These are phyloP conservation scores for Marmota monax DNA, from an alignment of 2,113 vertebrate species.

Conservation along the genomic window DNA sequence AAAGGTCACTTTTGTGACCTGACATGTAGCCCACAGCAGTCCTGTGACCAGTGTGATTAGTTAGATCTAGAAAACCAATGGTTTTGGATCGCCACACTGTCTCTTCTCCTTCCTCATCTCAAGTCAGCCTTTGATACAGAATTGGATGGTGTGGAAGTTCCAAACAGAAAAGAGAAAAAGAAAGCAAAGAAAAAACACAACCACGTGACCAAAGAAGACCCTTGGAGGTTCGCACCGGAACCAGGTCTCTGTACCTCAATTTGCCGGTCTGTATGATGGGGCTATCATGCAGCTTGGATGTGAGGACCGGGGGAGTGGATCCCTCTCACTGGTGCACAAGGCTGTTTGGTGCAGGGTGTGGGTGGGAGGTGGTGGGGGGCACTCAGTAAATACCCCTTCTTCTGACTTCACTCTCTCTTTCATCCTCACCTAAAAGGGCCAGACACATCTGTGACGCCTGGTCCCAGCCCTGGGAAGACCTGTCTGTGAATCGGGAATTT, in stretches of 20 bases:
- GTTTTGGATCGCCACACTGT: fast-evolving
- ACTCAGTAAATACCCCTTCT: neutral
- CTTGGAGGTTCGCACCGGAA: neutral
- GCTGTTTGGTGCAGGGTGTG: fast-evolving
- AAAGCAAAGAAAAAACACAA: fast-evolving
- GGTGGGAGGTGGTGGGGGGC: too few species aligned
- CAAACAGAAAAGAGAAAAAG: neutral
- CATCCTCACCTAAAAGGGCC: neutral
- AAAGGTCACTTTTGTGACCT: neutral
- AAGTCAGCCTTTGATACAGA: neutral
- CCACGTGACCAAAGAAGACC: fast-evolving
- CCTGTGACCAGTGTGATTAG: neutral
- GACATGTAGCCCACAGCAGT: too few species aligned
- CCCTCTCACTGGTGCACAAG: fast-evolving
- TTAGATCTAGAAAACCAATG: neutral
- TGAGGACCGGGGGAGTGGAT: neutral
- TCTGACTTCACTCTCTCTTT: neutral
- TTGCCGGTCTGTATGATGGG: neutral
- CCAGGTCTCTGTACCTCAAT: neutral
- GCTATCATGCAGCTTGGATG: too few species aligned
- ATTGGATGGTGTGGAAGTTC: neutral
- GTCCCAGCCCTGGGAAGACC: neutral
- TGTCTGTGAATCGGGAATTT: neutral
- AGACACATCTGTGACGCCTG: neutral
- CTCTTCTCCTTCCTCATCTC: neutral